Evolutionary conservation across 53 echinoderm and acorn worm genomes (phyloP).

Genomic region (Paracentrotus lividus): DNA sequence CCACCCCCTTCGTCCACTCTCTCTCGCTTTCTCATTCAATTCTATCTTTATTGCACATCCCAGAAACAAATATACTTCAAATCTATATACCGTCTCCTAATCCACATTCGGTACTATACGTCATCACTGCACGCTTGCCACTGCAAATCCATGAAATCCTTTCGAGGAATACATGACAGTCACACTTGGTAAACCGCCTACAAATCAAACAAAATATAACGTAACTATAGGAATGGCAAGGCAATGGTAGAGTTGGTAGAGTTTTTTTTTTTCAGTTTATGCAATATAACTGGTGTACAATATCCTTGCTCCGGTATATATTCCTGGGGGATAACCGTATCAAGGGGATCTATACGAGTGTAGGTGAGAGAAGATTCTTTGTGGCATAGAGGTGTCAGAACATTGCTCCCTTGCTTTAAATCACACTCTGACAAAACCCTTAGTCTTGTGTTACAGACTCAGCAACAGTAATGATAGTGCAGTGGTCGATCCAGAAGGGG

Average conservation of each 20-base stretch:
- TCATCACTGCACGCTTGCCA: not conserved
- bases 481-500: too few relatives aligned
- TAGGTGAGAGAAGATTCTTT: not conserved
- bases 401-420: slow-evolving; percentile 37
- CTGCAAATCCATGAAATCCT: not conserved
- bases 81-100: not conserved
- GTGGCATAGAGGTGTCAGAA: slow-evolving; percentile 40
- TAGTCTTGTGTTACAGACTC: not conserved
- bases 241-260: too few relatives aligned
- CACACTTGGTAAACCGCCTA: too few relatives aligned
- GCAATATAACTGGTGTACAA: too few relatives aligned
- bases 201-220: too few relatives aligned
- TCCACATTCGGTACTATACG: not conserved
- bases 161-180: not conserved
- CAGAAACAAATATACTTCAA: too few relatives aligned
- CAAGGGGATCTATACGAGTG: not conserved
- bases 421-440: not conserved
- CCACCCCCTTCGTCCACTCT: not conserved
- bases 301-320: slow-evolving; percentile 2
- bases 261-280: too few relatives aligned
- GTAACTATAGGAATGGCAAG: too few relatives aligned
- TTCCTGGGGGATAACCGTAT: slow-evolving; percentile 29
- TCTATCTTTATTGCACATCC: too few relatives aligned
- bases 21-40: not conserved
- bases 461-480: too few relatives aligned